Evolutionary conservation across 2,888 invertebrate genomes (phyloP), one percentile per base, ranked within the genome.

Genomic region (Lasioglossum calceatum): DNA sequence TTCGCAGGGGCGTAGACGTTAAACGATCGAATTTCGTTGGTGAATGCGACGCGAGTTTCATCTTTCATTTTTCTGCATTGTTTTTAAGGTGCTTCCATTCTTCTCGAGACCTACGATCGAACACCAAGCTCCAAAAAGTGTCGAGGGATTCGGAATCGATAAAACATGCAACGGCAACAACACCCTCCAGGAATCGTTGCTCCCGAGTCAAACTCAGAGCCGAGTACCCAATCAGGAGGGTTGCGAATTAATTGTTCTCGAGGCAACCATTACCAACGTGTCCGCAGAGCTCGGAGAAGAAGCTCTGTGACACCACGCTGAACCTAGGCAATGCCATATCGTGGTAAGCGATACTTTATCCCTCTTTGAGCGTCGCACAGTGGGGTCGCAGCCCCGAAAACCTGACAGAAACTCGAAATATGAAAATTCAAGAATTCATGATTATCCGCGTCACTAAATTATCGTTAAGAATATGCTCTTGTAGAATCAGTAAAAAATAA

Each of bases 131-230:
- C 54, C 81, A 19, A 82, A 61, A 61, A 42, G 44, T 36, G 77
- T 61, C 82, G 96, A 95, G 84, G 96, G 96, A 91, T 96, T 96
- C 94, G 96, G 96, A 61, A 96, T 97, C 16, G 97, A 97, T 92
- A 96, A 97, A 92, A 96, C 97, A 79, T 97, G 97, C 95, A 98
- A 98, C 92, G 98, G 97, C 2, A 97, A 97, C 91, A 97, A 97
- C 90, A 97, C 97, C 2, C 96, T 97, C 90, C 97, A 97, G 92
- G 97, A 97, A 93, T 96, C 96, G 64, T 94, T 97, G 90, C 94
- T 97, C 84, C 96, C 96, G 7, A 91, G 91, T 71, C 91, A 92
- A 27, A 85, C 90, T 14, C 85, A 72, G 58, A 70, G 88, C n/a
- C 93, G 73, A 42, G 87, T 80, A 64, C 91, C 91, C 77, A 92